Evolutionary conservation across 1,140 invertebrate genomes (phyloP).

Genomic region (Lepidurus packardi): DNA sequence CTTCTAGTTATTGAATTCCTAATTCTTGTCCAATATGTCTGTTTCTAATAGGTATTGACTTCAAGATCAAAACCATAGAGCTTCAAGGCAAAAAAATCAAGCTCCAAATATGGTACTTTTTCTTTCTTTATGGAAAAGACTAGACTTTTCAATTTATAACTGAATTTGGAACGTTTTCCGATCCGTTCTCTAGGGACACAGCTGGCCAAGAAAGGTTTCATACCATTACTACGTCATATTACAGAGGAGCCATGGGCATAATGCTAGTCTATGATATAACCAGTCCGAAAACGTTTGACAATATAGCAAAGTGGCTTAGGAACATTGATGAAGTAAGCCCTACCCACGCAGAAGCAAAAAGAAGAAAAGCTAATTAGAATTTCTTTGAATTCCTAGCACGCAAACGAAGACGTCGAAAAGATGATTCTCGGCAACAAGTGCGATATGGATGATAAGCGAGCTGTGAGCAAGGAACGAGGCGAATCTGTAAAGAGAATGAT

Average conservation of each 20-base stretch:
- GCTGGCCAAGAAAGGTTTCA: constrained; percentile 93
- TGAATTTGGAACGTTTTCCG: constrained; percentile 6
- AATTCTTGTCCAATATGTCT: constrained; percentile 35
- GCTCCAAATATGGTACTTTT: constrained; percentile 87
- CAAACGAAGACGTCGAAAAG: constrained; percentile 98
- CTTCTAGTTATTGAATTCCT: too few relatives aligned
- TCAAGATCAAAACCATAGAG: constrained; percentile 98
- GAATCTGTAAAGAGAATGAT: constrained; percentile 61
- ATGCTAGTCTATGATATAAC: constrained; percentile 99
- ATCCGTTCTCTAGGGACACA: constrained; percentile 64
- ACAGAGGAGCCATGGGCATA: constrained; percentile 96
- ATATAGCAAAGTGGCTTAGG: constrained; percentile 95
- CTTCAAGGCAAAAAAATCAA: constrained; percentile 96
- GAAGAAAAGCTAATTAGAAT: neutral
- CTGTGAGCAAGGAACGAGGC: constrained; percentile 81
- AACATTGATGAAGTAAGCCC: constrained; percentile 83
- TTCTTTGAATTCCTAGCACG: constrained; percentile 64
- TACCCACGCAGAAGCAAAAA: neutral
- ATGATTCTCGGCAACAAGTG: constrained; percentile 99
- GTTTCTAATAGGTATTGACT: constrained; percentile 84
- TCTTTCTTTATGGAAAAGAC: constrained; percentile 7
- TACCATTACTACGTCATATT: constrained; percentile 96
- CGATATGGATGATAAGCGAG: constrained; percentile 96
- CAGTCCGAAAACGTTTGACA: constrained; percentile 96
- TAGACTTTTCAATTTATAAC: constrained; percentile 19